Base-by-base conservation (phyloP, 2,113 vertebrate genomes). In the Dermatemys mawii region DNA sequence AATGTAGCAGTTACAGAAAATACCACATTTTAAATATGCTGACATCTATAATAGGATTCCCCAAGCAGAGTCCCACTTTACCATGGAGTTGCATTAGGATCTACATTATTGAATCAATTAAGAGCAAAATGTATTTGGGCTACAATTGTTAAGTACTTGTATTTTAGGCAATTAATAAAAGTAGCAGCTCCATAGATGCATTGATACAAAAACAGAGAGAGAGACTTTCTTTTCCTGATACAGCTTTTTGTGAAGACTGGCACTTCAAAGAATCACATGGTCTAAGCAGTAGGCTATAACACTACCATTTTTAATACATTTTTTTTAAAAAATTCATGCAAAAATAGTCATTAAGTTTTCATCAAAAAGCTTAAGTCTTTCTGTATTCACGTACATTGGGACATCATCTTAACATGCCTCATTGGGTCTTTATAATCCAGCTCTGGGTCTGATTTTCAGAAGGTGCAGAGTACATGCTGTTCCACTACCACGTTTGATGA, bases 61-160 rank as follows among this genome's bases (percentile, higher is more conserved):
- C 84, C 88, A 82, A 87, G 73, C 83, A 84, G 63, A 24, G 6
- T 90, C 75, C 57, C 54, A 80, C 83, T 83, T 89, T 92, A 92
- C 92, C 6, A 2, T 14, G 49, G 83, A 84, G 79, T 84, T 79
- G 78, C 0, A 11, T 50, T 90, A 78, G 76, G 83, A 79, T 82
- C 81, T 78, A 76, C 80, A 73, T 46, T 14, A 93, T 95, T 95
- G 95, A 95, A 86, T 92, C 84, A 88, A 76, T 70, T 46, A 46
- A 46, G 46, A 46, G 46, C 46, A 46, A 46, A 46, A 78, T 1
- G 27, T 46, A 92, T 81, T 93, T 78, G 41, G 87, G 87, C 44
- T 81, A 91, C 67, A 93, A 90, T 91, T 95, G 97, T 96, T 90
- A 97, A 97, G 95, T 97, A 94, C 94, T 91, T 97, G 95, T 96